phyloP scores from a whole-genome alignment of 64 coral and sea anemone species.

The Platygyra sinensis region DNA sequence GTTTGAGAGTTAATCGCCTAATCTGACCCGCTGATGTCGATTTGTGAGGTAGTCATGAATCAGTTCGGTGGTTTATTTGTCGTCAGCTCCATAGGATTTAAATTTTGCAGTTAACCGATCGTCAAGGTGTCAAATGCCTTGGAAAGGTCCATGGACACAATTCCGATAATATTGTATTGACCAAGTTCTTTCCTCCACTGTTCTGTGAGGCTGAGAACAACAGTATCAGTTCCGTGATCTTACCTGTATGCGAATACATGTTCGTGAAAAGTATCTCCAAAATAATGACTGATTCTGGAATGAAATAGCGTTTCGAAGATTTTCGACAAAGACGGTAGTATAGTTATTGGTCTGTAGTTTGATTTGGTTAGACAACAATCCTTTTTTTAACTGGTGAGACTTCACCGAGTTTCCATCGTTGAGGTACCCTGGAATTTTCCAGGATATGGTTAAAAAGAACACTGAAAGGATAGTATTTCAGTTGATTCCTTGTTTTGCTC shows the following conservation, averaged over 20 bases:
- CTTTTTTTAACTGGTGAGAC: slow-evolving; percentile 20
- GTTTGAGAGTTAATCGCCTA: slow-evolving; percentile 26
- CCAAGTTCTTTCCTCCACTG: slow-evolving; percentile 31
- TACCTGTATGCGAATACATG: slow-evolving; percentile 38
- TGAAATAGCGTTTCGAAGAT: slow-evolving; percentile 23
- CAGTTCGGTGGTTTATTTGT: slow-evolving; percentile 30
- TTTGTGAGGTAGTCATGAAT: slow-evolving; percentile 31
- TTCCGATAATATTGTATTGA: slow-evolving; percentile 8
- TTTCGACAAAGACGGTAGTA: no score
- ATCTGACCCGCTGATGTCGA: slow-evolving; percentile 53
- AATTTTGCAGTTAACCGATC: neutral
- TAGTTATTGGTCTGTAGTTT: slow-evolving; percentile 36
- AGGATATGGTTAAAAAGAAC: slow-evolving; percentile 15
- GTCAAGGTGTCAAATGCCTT: slow-evolving; percentile 36
- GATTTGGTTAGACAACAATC: slow-evolving; percentile 30
- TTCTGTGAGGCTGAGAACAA: slow-evolving; percentile 25
- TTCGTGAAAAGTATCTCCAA: slow-evolving; percentile 36
- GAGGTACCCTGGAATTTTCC: neutral
- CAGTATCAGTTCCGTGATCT: slow-evolving; percentile 42
- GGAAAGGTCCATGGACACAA: slow-evolving; percentile 46
- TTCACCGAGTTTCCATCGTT: neutral
- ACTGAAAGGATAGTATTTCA: slow-evolving; percentile 39
- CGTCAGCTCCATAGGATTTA: slow-evolving; percentile 44
- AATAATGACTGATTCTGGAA: slow-evolving; percentile 24
- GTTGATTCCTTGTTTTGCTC: slow-evolving; percentile 33